These are phyloP conservation scores for Drosophila fuyamai DNA, from an alignment of 1,140 invertebrate species.

Conservation along the genomic window DNA sequence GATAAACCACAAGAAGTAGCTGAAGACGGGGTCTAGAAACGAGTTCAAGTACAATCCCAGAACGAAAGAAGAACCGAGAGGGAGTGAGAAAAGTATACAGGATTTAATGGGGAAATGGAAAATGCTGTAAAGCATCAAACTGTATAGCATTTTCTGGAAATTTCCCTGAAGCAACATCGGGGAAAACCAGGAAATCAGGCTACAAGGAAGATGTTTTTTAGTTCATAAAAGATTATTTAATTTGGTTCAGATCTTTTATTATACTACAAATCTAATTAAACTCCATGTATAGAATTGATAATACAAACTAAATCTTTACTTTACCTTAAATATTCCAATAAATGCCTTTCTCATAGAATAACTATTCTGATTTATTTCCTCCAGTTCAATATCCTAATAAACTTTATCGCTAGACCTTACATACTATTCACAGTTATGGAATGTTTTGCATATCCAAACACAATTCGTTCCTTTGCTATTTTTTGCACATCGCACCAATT, in stretches of 20 bases:
- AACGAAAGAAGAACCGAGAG: conserved; percentile 18
- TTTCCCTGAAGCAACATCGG: conserved; percentile 15
- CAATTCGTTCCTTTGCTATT: conserved; percentile 20
- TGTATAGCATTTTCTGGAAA: conserved; percentile 32
- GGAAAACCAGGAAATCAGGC: not conserved
- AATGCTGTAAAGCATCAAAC: conserved; percentile 23
- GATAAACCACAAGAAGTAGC: conserved; percentile 22
- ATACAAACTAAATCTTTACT: too few species aligned
- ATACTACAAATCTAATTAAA: too few species aligned
- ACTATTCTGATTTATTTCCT: not conserved
- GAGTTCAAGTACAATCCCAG: conserved; percentile 65
- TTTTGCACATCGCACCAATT: conserved; percentile 21
- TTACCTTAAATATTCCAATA: too few species aligned
- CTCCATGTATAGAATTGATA: too few species aligned
- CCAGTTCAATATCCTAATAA: not conserved
- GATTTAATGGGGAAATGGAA: conserved; percentile 16
- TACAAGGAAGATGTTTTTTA: not conserved
- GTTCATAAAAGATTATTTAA: too few species aligned
- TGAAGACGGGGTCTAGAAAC: conserved; percentile 44
- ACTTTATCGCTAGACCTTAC: conserved; percentile 6
- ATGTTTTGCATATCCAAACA: conserved; percentile 17
- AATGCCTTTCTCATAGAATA: too few species aligned
- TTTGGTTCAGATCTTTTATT: too few species aligned
- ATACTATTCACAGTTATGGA: not conserved
- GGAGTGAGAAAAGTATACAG: conserved; percentile 7